phyloP scores from a whole-genome alignment of 1,140 invertebrate genomes.

The Rhopalosiphum maidis region DNA sequence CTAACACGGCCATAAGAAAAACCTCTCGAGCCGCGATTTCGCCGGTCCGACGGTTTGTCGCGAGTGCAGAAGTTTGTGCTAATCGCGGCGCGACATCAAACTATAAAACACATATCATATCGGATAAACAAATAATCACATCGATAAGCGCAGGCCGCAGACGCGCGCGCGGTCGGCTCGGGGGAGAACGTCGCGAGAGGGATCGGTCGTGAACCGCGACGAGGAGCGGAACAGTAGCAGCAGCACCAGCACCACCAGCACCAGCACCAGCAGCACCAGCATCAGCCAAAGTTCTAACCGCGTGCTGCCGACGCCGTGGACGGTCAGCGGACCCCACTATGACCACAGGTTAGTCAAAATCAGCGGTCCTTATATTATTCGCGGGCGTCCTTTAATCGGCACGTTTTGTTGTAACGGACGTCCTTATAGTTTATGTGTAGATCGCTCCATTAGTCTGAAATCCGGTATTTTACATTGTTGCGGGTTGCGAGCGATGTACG shows the following conservation, averaged over 20 bases:
- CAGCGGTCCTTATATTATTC: background rate
- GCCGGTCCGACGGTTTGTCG: background rate
- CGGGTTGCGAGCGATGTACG: background rate
- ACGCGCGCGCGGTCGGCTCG: background rate
- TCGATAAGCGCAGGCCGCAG: background rate
- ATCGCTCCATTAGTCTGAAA: too few relatives aligned
- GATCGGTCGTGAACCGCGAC: background rate
- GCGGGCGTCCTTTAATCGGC: too few relatives aligned
- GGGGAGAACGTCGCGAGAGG: background rate
- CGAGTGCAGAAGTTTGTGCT: background rate
- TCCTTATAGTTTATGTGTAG: too few relatives aligned
- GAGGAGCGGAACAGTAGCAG: background rate
- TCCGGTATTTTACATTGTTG: background rate
- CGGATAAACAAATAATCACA: background rate
- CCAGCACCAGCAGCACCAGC: background rate
- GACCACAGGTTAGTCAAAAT: slow-evolving; percentile 22
- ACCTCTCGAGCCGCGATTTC: background rate
- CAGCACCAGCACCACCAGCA: background rate
- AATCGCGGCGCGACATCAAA: background rate
- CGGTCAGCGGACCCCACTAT: background rate
- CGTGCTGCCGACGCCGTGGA: too few relatives aligned
- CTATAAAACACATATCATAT: background rate
- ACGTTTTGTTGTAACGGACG: too few relatives aligned
- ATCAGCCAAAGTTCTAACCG: background rate
- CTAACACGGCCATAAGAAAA: background rate